Evolutionary conservation across 2,797 vertebrate species (phyloP), one percentile per base, ranked within the genome.

Genomic region (Octomys mimax): DNA sequence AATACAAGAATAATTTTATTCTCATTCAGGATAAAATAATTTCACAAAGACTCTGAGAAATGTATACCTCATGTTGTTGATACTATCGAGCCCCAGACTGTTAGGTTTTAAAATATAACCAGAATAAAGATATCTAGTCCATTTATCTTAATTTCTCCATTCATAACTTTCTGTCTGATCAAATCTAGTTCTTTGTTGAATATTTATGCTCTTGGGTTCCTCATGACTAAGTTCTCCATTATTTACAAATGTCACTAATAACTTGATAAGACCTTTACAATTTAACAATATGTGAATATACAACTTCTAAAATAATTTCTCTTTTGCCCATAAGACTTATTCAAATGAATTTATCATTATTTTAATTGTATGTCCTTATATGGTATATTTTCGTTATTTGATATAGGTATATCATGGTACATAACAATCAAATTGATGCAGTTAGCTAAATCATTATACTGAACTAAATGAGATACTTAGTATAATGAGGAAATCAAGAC

Each of bases 1-100:
- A 87, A 64, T 92, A 31, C 77, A 78, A 89, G n/a, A 78, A 70
- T 84, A 52, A 89, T 12, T 77, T 61, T 85, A 80, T 87, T 61
- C 11, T 33, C 36, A 73, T 33, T 22, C 9, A 54, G 11, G 28
- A n/a, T 81, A 88, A 91, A 85, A 84, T 39, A 93, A 93, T 92
- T 42, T 68, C 36, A 64, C 36, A 87, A 85, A 77, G 10, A 84
- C 42, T 49, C 49, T 52, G 1, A 7, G 6, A 21, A 54, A 61
- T 81, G 0, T 68, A 61, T 28, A 57, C 0, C 18, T 81, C 28
- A 31, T 54, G 59, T 91, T 26, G 28, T 10, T 91, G 61, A 24
- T 87, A 39, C 70, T 87, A 36, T 49, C 33, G 31, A 84, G 24
- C 3, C 18, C 33, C 8, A 87, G 95, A 66, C 8, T 75, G 12